These are phyloP conservation scores for Ciconia stormi DNA, from an alignment of 2,113 vertebrate genomes.

Conservation along the genomic window DNA sequence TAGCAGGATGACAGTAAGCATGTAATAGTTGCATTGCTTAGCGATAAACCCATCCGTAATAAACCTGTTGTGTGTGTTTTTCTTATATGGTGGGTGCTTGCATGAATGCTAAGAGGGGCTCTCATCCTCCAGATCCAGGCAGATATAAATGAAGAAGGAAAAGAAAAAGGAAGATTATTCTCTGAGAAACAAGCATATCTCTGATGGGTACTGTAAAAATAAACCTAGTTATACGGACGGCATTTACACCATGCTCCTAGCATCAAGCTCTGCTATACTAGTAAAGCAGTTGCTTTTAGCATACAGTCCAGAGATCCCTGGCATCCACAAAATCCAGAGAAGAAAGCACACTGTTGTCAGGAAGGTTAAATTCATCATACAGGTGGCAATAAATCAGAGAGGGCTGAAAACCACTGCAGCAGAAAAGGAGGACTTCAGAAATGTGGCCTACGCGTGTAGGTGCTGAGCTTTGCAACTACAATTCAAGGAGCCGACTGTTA, in stretches of 20 bases:
- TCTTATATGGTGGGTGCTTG: background rate
- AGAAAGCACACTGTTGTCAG: background rate
- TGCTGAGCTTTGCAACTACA: background rate
- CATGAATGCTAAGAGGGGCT: background rate
- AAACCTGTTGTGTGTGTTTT: background rate
- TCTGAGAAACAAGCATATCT: background rate
- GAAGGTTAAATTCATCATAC: background rate
- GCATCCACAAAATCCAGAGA: background rate
- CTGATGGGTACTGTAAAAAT: background rate
- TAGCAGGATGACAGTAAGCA: background rate
- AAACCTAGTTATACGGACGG: background rate
- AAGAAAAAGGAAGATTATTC: conserved; percentile 35
- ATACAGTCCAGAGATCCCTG: background rate
- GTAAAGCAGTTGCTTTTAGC: background rate
- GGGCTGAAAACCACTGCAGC: background rate
- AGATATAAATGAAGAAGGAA: background rate
- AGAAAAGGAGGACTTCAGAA: background rate
- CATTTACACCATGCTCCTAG: background rate
- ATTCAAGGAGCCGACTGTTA: background rate
- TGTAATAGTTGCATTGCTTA: background rate
- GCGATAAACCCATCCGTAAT: background rate
- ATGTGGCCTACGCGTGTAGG: fast-evolving
- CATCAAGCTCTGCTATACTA: background rate
- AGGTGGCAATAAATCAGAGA: background rate
- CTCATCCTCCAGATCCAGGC: conserved; percentile 21